These are phyloP conservation scores for Acleris holmiana DNA, from an alignment of 2,888 invertebrate species.

Conservation along the genomic window DNA sequence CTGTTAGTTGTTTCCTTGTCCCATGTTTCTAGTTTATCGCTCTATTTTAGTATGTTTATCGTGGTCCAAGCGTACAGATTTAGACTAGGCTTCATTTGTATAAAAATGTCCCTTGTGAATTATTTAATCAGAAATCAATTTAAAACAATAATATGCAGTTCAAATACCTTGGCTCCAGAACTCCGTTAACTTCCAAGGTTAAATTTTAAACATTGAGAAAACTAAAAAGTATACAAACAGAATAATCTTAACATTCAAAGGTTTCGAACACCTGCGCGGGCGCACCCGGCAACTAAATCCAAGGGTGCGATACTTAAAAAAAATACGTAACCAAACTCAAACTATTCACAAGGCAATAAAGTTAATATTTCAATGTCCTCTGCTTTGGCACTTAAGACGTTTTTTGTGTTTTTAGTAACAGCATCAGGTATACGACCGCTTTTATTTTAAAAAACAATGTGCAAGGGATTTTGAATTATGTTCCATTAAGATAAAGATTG, in stretches of 20 bases:
- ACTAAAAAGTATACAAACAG: constrained; percentile 1
- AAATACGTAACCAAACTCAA: neutral
- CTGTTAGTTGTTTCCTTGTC: too few relatives aligned
- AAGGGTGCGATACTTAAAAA: constrained; percentile 64
- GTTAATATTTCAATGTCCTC: neutral
- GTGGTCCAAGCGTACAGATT: too few relatives aligned
- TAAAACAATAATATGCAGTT: too few relatives aligned
- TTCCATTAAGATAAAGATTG: neutral
- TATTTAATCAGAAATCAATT: too few relatives aligned
- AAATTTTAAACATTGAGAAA: neutral
- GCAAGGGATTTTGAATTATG: constrained; percentile 2
- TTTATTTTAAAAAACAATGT: neutral
- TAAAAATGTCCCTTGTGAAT: too few relatives aligned
- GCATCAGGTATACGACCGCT: constrained; percentile 29
- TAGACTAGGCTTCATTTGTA: too few relatives aligned
- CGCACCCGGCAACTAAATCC: constrained; percentile 77
- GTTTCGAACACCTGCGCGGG: constrained; percentile 71
- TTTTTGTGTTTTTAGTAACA: neutral
- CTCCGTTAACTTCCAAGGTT: neutral
- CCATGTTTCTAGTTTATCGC: too few relatives aligned
- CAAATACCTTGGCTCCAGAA: neutral
- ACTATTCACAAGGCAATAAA: neutral
- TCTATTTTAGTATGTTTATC: too few relatives aligned
- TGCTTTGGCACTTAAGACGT: neutral
- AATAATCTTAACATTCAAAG: constrained; percentile 35